A percentile compares a stretch with the other conserved stretches of the same genome.
Conservation (phyloP, 2,888 invertebrate species). For the Coronaproctus castanopsis region DNA sequence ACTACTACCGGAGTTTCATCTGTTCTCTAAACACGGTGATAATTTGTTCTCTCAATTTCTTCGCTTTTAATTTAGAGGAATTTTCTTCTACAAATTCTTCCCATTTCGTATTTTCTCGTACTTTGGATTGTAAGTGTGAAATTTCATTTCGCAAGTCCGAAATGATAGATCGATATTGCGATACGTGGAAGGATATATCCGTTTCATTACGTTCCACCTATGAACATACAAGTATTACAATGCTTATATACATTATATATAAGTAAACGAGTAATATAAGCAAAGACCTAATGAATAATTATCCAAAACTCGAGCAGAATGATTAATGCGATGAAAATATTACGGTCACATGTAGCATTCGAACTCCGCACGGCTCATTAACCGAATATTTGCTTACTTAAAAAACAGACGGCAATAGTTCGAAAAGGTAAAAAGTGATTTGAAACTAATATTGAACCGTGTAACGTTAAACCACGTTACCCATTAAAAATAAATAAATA, state of each 20-base stretch:
- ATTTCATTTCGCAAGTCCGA: slow-evolving; percentile 69
- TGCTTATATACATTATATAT: not conserved
- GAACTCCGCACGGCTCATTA: too few species aligned
- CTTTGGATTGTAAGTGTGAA: slow-evolving; percentile 36
- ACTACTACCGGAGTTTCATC: slow-evolving; percentile 58
- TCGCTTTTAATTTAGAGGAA: slow-evolving; percentile 15
- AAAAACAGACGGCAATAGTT: too few species aligned
- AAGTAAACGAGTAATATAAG: too few species aligned
- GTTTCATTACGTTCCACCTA: slow-evolving; percentile 43
- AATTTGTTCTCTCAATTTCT: slow-evolving; percentile 54
- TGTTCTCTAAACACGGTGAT: slow-evolving; percentile 78
- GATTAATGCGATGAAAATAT: too few species aligned
- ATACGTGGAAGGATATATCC: slow-evolving; percentile 54
- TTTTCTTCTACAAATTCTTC: slow-evolving; percentile 4
- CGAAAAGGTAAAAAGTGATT: too few species aligned
- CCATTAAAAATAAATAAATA: too few species aligned
- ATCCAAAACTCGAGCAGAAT: too few species aligned
- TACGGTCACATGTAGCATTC: too few species aligned
- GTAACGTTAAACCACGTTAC: too few species aligned
- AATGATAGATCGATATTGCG: slow-evolving; percentile 64
- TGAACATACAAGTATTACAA: not conserved
- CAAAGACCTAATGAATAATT: too few species aligned
- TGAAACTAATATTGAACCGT: too few species aligned
- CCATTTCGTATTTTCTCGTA: slow-evolving; percentile 5
- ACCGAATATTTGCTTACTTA: too few species aligned